Base-by-base conservation (phyloP, 2,797 vertebrate genomes). In the Parotocinclus haroldoi region DNA sequence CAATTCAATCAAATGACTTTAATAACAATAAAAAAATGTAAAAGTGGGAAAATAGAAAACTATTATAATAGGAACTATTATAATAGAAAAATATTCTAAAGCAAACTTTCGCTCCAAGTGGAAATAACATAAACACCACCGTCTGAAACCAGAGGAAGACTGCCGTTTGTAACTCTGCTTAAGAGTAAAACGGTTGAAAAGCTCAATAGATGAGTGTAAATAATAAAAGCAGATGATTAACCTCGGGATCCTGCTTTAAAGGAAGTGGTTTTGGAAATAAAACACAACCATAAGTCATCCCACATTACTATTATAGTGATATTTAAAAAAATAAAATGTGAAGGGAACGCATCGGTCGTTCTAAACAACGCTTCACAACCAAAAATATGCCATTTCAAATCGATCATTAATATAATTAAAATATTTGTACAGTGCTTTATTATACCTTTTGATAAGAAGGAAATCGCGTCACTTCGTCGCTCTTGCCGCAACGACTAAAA, bases 341-440 rank as follows among this genome's bases (percentile, higher is more conserved):
- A 69, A 79, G 78, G 82, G 59, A 63, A 73, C 45, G 75, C 66
- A 55, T 74, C 81, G 27, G 2, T 10, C 10, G 78, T 82, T 82
- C 84, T 81, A 83, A 77, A 79, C 54, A 86, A 90, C 78, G 85
- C 70, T 84, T 81, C 78, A 83, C 80, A 88, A 89, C 90, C 79
- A 89, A 88, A 90, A 89, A 91, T 85, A 88, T 77, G 81, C 88
- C 86, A 89, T 83, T 89, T 85, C 78, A 80, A 71, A 78, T 82
- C 68, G 64, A 73, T 82, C 76, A 66, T 82, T 72, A 84, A 77
- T 85, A 86, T 72, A 87, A 89, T 88, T 84, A 88, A 88, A 93
- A 93, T 79, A 76, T 81, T 80, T 89, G 83, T 93, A 93, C 91
- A 94, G 91, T 91, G 89, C 89, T 91, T 92, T 81, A 87, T 84